These are phyloP conservation scores for Coranthus polyacanthus DNA, from an alignment of 2,797 vertebrate genomes.

Conservation along the genomic window DNA sequence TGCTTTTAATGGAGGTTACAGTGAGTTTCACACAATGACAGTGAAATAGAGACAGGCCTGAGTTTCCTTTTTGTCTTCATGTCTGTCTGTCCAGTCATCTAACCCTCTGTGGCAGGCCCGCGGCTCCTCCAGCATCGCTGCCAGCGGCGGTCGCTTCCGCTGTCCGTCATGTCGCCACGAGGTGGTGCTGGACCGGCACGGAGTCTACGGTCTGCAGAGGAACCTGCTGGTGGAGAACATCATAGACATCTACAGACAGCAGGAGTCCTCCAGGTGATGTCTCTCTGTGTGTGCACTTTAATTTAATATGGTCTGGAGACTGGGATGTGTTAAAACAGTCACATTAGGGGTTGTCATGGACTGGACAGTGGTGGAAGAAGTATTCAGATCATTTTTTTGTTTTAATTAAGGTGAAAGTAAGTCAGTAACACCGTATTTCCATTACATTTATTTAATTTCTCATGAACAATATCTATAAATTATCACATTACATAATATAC, in stretches of 20 bases:
- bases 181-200: conserved; percentile 92
- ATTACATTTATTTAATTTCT: no score
- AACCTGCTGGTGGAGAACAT: conserved; percentile 96
- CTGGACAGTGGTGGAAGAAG: not conserved
- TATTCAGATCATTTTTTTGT: no score
- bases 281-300: not conserved
- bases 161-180: conserved; percentile 93
- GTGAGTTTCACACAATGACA: no score
- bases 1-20: no score
- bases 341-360: not conserved
- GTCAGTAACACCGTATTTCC: no score
- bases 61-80: no score
- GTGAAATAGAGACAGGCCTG: no score
- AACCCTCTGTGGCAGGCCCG: conserved; percentile 91
- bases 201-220: conserved; percentile 91
- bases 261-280: conserved; percentile 88
- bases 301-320: not conserved
- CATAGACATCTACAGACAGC: conserved; percentile 93
- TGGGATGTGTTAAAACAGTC: no score
- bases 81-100: conserved; percentile 78
- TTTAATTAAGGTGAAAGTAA: no score
- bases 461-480: no score
- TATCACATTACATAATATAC: no score
- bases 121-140: conserved; percentile 80
- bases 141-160: conserved; percentile 88